Base-by-base conservation (phyloP, 1,140 invertebrate genomes). In the Hyles euphorbiae region DNA sequence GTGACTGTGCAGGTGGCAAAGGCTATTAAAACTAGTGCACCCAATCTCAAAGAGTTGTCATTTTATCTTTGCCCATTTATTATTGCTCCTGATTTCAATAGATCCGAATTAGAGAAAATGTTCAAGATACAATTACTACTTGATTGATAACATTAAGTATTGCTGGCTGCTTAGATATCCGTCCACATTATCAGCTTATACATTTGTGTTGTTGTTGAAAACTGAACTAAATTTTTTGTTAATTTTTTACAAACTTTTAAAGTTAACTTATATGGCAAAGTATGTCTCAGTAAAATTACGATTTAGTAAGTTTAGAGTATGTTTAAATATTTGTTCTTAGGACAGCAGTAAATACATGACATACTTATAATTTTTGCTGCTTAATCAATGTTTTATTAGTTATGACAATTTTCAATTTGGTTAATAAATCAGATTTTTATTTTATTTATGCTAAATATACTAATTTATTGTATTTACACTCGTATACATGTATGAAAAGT, bases 51-150 rank as follows among this genome's bases (percentile, higher is more conserved):
- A 55, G 89, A 90, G 67, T 61, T 90, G n/a, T 90, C 89, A 57
- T 90, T 90, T 61, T 90, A 90, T 60, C 70, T 87, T 4, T 90
- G 89, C 53, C 89, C 89, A 49, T 90, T 90, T 67, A 87, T 90
- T 22, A 82, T 85, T 58, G 79, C 79, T 47, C 78, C 81, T 44
- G 75, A 84, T 61, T 90, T 90, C 52, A 85, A 89, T 65, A 81
- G 86, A 70, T 70, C 75, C 65, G 87, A 90, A 68, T 65, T 90
- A 72, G 79, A 89, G 67, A 85, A 81, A 70, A 79, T 90, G 74
- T 90, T 89, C 62, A 81, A 82, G 67, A 89, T 89, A 72, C 80
- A 89, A 61, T 73, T 89, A 62, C 70, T 90, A 56, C 74, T 90
- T 56, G 89, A 90, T 79, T 90, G 62, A 81, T 60, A 53, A 66